phyloP scores from a whole-genome alignment of 2,113 vertebrate species.

The Hiodon alosoides region DNA sequence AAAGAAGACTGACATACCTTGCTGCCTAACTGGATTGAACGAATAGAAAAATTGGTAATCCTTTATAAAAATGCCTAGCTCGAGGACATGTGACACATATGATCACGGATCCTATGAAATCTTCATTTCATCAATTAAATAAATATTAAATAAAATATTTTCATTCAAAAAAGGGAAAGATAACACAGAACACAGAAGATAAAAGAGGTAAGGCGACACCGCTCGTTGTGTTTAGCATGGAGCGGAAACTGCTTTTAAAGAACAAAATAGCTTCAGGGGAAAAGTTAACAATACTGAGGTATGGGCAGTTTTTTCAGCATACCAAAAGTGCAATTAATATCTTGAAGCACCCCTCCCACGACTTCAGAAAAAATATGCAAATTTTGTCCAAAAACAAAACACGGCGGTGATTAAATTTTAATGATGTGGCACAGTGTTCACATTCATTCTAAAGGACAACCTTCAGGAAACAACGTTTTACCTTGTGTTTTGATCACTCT shows the following conservation, averaged over 20 bases:
- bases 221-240: background rate
- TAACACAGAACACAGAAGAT: background rate
- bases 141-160: background rate
- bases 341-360: background rate
- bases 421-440: background rate
- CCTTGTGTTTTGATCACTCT: background rate
- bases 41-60: background rate
- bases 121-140: background rate
- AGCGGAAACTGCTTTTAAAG: background rate
- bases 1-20: background rate
- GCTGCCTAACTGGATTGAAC: background rate
- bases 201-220: background rate
- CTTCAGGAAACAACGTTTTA: background rate
- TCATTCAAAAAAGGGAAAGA: background rate
- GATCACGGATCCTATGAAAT: background rate
- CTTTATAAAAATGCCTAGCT: background rate
- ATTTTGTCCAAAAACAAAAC: background rate
- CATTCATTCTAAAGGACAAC: background rate
- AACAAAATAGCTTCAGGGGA: background rate
- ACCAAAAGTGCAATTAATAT: background rate
- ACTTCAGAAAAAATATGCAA: background rate
- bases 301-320: constrained; percentile 1
- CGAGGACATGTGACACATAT: background rate
- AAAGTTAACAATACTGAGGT: background rate
- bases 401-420: background rate